Base-by-base conservation (phyloP, 2,888 invertebrate genomes). In the Agapetus fuscipes region DNA sequence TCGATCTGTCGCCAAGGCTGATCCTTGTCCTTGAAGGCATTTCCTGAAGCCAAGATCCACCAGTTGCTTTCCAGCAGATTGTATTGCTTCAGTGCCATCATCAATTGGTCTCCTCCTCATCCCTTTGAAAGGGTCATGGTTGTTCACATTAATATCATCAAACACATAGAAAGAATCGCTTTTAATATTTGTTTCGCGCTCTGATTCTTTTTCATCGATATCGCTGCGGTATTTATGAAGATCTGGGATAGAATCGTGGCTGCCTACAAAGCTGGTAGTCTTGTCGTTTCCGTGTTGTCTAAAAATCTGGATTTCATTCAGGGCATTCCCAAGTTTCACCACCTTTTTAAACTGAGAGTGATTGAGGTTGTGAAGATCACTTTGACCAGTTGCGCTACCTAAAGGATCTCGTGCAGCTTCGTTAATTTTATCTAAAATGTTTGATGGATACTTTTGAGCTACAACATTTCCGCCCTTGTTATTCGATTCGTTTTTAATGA, bases 11-110 rank as follows among this genome's bases (percentile, higher is more conserved):
- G 59, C 54, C 29, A 61, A 52, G 0, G 72, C 72, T 11, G 71
- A 64, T 2, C 71, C 73, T 32, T 64, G 61, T 26, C 66, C 65
- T 17, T 61, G 53, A 6, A 59, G 55, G 50, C 73, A 74, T 32
- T 59, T 53, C 3, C 51, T 51, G 49, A 60, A 68, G 44, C 66
- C 59, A 45, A 62, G 50, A 44, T 66, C 60, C 2, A 72, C 62
- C 39, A 73, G 53, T 40, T 60, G 56, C 38, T 71, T 33, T 66
- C 49, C 72, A 26, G 67, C 48, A 2, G 69, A 56, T 41, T 59
- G 44, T 26, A 39, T 9, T n/a, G 10, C 15, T 24, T 16, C 11
- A 2, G 13, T 4, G 13, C 16, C 30, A 33, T 17, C 29, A 14
- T 36, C 29, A 9, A 11, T 13, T 1, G 25, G 17, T 13, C 32